A percentile compares a stretch with the other conserved stretches of the same genome.
Evolutionary conservation across 2,797 vertebrate genomes (phyloP).

Genomic region (Chelon auratus): DNA sequence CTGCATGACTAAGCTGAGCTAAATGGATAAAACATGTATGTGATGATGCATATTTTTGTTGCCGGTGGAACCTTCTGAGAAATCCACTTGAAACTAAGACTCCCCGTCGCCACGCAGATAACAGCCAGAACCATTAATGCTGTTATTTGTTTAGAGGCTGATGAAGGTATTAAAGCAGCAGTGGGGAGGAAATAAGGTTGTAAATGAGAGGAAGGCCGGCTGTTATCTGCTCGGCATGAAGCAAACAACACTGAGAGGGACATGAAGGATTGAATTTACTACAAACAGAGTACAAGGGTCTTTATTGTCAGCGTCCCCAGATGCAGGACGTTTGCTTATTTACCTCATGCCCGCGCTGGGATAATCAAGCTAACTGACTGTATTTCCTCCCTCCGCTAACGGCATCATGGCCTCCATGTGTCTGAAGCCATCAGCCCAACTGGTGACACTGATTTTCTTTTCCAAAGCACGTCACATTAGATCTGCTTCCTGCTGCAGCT

Average conservation of each 20-base stretch:
- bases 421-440: slow-evolving; percentile 12
- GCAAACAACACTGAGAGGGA: slow-evolving; percentile 28
- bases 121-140: slow-evolving; percentile 16
- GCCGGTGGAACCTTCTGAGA: background rate
- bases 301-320: slow-evolving; percentile 26
- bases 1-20: too few species aligned
- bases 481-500: background rate
- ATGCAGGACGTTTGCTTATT: slow-evolving; percentile 27
- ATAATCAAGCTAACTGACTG: slow-evolving; percentile 35
- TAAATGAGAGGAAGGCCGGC: slow-evolving; percentile 51
- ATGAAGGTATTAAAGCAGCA: slow-evolving; percentile 52
- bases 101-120: background rate
- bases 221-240: slow-evolving; percentile 31
- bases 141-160: slow-evolving; percentile 47
- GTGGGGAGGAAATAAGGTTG: slow-evolving; percentile 41
- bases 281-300: slow-evolving; percentile 23
- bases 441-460: background rate
- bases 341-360: slow-evolving; percentile 9
- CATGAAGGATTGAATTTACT: slow-evolving; percentile 38
- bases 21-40: too few species aligned
- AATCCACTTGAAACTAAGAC: slow-evolving; percentile 9
- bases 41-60: background rate
- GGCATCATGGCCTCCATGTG: background rate
- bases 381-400: slow-evolving; percentile 2
- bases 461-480: too few species aligned